Conservation (phyloP, 2,113 vertebrate genomes). For the Oophaga pumilio region DNA sequence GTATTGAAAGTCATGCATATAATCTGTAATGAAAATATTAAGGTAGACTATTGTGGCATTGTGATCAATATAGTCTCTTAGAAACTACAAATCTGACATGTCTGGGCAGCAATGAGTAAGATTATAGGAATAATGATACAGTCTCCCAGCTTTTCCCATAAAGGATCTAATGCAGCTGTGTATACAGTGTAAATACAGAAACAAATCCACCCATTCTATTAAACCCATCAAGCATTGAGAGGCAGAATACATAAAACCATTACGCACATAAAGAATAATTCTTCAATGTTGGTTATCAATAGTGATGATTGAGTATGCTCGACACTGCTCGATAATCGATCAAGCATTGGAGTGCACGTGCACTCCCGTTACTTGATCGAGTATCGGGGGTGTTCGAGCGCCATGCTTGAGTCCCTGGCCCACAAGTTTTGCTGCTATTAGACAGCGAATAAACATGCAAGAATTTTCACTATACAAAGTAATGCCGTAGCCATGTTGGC, state of each 20-base stretch:
- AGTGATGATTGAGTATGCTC: no score
- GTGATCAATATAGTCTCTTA: constrained; percentile 30
- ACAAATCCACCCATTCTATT: not conserved
- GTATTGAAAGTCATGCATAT: not conserved
- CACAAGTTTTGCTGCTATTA: no score
- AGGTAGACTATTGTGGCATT: constrained; percentile 18
- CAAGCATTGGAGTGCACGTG: no score
- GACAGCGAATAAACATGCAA: no score
- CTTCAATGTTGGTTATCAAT: no score
- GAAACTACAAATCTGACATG: constrained; percentile 47
- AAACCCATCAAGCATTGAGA: not conserved
- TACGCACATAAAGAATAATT: no score
- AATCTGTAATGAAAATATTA: not conserved
- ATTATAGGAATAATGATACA: constrained; percentile 35
- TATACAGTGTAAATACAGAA: constrained; percentile 12
- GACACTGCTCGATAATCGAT: no score
- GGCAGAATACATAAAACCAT: not conserved
- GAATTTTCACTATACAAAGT: no score
- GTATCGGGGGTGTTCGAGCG: no score
- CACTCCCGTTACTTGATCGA: no score
- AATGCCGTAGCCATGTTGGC: no score
- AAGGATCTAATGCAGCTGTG: constrained; percentile 23
- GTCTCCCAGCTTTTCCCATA: not conserved
- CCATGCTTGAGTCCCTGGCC: no score
- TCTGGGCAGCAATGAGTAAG: constrained; percentile 18